A percentile compares a stretch with the other conserved stretches of the same genome.
phyloP scores from a whole-genome alignment of 2,113 vertebrate genomes.

The Petrocephalus zakoni region DNA sequence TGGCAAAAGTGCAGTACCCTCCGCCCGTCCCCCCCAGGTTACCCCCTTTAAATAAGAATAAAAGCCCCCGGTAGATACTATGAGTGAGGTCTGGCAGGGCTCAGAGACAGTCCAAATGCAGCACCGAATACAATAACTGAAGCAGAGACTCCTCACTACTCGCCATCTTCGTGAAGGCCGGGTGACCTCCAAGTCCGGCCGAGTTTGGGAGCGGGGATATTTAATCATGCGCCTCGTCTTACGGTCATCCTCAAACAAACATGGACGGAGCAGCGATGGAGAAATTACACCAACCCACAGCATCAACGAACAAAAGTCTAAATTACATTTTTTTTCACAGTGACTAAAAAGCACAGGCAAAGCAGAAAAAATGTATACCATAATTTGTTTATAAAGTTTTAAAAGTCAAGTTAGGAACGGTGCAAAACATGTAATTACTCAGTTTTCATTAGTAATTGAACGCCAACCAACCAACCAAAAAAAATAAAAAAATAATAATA shows the following conservation, averaged over 20 bases:
- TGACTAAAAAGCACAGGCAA: constrained; percentile 46
- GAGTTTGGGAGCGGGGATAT: not conserved
- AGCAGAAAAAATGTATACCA: constrained; percentile 31
- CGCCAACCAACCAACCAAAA: not conserved
- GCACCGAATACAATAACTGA: constrained; percentile 48
- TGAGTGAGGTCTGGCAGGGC: constrained; percentile 51
- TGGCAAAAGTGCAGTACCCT: constrained; percentile 68
- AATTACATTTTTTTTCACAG: constrained; percentile 28
- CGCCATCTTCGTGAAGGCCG: not conserved
- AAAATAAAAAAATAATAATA: constrained; percentile 2
- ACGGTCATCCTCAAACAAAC: not conserved
- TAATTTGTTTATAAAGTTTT: constrained; percentile 21
- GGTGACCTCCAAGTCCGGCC: not conserved
- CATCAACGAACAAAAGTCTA: not conserved
- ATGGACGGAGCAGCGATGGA: not conserved
- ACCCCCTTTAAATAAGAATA: constrained; percentile 63
- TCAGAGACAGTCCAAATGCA: constrained; percentile 56
- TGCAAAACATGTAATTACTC: constrained; percentile 33
- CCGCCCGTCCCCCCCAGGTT: constrained; percentile 54
- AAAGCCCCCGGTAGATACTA: constrained; percentile 52
- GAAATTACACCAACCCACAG: constrained; percentile 11
- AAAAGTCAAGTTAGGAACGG: constrained; percentile 43
- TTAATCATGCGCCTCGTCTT: not conserved
- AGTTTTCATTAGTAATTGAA: constrained; percentile 45
- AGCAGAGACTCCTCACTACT: constrained; percentile 33